Evolutionary conservation across 2,113 vertebrate species (phyloP), one percentile per base, ranked within the genome.

Genomic region (Falcunculus frontatus): DNA sequence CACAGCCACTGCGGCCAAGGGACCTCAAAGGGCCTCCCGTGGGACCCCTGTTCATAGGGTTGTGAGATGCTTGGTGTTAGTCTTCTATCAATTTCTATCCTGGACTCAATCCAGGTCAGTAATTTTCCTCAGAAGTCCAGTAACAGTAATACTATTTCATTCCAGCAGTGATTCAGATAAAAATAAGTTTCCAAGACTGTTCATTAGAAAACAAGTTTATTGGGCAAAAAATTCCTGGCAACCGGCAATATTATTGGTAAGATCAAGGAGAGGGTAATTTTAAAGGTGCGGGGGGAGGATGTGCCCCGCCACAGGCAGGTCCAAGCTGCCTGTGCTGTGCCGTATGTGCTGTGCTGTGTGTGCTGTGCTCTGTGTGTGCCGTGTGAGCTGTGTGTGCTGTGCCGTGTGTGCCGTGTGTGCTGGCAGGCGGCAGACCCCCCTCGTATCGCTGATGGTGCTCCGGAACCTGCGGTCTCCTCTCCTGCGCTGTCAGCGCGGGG

Each of bases 401-500:
- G 47, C 16, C 16, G 21, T 59, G 22, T 17, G 21, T 57, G 21
- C 16, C 21, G 7, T 13, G 13, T 26, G 10, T 13, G 14, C 17
- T 11, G 21, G 6, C n/a, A 13, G 41, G 21, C 3, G 0, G 30
- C 35, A 17, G 1, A 3, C 10, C 9, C 21, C n/a, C n/a, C n/a
- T n/a, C 2, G 1, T 4, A 17, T 3, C 4, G 0, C 42, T 4
- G 32, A 6, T 12, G 10, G 5, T 7, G 22, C 12, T 23, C 15
- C 22, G 7, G 13, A 5, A 2, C 8, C 18, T 11, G 13, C 26
- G 0, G 5, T 7, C 15, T 20, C 42, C 25, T 20, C 25, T 25
- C 35, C 42, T 4, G 42, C 4, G 0, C 3, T 1, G 21, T 33
- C 37, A 44, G 21, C 1, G 0, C 0, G 0, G 14, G 1, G 3